Base-by-base conservation (phyloP, 2,113 vertebrate species). In the Salvelinus sp. region DNA sequence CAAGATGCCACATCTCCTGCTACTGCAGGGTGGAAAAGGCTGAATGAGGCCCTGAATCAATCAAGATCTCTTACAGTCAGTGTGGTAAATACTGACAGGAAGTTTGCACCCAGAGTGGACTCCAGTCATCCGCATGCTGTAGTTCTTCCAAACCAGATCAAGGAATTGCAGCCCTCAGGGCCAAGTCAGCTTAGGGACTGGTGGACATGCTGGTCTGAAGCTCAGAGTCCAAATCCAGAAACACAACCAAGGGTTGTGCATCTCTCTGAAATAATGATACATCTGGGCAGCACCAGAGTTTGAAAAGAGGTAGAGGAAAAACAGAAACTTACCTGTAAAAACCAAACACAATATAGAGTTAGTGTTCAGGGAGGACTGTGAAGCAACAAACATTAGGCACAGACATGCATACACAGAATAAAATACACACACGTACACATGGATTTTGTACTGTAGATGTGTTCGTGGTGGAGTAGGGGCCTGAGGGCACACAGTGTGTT, bases 211-310 rank as follows among this genome's bases (percentile, higher is more conserved):
- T 90, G 89, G 92, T 85, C 90, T 12, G 84, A 88, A 58, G 82
- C 78, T 33, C 91, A 88, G n/a, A 86, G 57, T 62, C 16, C 76
- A 14, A 82, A 70, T 27, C 12, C 70, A 6, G 79, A 75, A 38
- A 68, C 48, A 14, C 82, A 81, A 78, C 69, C 77, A 7, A 85
- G 86, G 63, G 70, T 72, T 16, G 68, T 91, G 12, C 92, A 93
- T 70, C 88, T 91, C 65, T 90, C 93, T 20, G 91, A 94, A 77
- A 90, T 93, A 30, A 92, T 88, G 0, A 88, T 93, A 63, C 90
- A 92, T 62, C 83, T 92, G 62, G 82, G 78, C 7, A 81, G 93
- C 57, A 91, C 90, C 6, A 78, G 76, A 60, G 84, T 90, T 66
- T 90, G 79, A 28, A 57, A 48, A 33, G 22, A n/a, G 16, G 28